Evolutionary conservation across 1,140 invertebrate genomes (phyloP).

Genomic region (Trichonephila clavipes): DNA sequence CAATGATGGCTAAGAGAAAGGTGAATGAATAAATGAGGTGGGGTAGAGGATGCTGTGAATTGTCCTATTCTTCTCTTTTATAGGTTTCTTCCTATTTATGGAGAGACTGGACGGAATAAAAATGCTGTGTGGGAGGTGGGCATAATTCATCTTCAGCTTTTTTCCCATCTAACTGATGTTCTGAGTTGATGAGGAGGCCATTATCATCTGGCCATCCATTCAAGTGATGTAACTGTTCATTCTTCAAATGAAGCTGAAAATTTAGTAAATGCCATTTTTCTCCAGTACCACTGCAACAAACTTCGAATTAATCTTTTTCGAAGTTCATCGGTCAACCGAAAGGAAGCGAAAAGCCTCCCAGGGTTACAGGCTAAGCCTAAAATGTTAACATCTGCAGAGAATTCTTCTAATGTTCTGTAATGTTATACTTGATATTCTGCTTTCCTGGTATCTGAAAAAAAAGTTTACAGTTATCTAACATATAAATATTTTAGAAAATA

Average conservation of each 20-base stretch:
- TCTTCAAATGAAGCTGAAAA: slow-evolving; percentile 62
- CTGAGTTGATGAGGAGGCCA: slow-evolving; percentile 24
- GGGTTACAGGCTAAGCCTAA: slow-evolving; percentile 72
- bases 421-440: slow-evolving; percentile 78
- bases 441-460: slow-evolving; percentile 77
- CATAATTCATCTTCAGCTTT: slow-evolving; percentile 69
- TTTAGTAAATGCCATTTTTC: slow-evolving; percentile 74
- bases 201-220: slow-evolving; percentile 28
- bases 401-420: slow-evolving; percentile 70
- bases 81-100: slow-evolving; percentile 66
- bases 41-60: slow-evolving; percentile 59
- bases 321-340: slow-evolving; percentile 81
- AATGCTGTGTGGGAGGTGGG: slow-evolving; percentile 76
- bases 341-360: slow-evolving; percentile 7
- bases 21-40: slow-evolving; percentile 70
- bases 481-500: too few relatives aligned
- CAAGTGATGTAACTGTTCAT: neutral
- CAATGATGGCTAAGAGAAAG: slow-evolving; percentile 17
- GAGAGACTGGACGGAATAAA: slow-evolving; percentile 77
- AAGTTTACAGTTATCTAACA: neutral
- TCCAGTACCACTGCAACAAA: slow-evolving; percentile 69
- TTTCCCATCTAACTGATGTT: slow-evolving; percentile 30
- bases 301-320: slow-evolving; percentile 30
- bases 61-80: slow-evolving; percentile 72
- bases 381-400: slow-evolving; percentile 68